A percentile compares a stretch with the other conserved stretches of the same genome.
Evolutionary conservation across 2,888 invertebrate species (phyloP).

Genomic region (Melanophora roralis): DNA sequence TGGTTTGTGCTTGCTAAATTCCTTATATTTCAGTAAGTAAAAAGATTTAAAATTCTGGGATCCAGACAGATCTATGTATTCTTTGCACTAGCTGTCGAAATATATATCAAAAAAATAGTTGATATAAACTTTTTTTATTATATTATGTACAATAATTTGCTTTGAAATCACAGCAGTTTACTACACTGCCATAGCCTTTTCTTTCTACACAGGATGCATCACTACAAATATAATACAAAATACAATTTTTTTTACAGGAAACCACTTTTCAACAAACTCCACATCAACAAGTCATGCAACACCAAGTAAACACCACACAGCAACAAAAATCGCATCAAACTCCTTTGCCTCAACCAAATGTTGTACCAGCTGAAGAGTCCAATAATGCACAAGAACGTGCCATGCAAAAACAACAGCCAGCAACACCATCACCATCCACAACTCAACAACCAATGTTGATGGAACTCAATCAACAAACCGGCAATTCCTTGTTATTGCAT

Average conservation of each 20-base stretch:
- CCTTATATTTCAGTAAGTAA: too few relatives aligned
- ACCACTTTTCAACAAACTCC: constrained; percentile 56
- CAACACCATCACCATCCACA: constrained; percentile 59
- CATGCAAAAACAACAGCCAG: constrained; percentile 12
- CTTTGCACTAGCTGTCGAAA: too few relatives aligned
- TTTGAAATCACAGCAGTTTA: constrained; percentile 42
- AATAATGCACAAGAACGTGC: constrained; percentile 45
- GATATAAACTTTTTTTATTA: too few relatives aligned
- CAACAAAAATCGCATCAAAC: constrained; percentile 64
- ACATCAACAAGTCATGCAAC: constrained; percentile 39
- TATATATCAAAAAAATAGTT: too few relatives aligned
- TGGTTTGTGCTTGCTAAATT: too few relatives aligned
- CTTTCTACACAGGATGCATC: constrained; percentile 50
- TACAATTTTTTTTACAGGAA: constrained; percentile 64
- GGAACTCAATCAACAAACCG: constrained; percentile 14
- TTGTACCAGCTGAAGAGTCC: constrained; percentile 44
- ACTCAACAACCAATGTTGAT: constrained; percentile 45
- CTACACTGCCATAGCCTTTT: constrained; percentile 41
- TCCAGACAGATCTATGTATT: too few relatives aligned
- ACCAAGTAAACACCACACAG: constrained; percentile 46
- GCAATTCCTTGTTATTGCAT: constrained; percentile 25
- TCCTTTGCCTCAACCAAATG: constrained; percentile 61
- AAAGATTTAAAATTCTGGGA: too few relatives aligned
- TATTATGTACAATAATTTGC: too few relatives aligned
- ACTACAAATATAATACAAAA: constrained; percentile 53